A percentile compares a stretch with the other conserved stretches of the same genome.
Evolutionary conservation across 64 coral and sea anemone species (phyloP).

Genomic region (Hydrozoanthus tunicans): DNA sequence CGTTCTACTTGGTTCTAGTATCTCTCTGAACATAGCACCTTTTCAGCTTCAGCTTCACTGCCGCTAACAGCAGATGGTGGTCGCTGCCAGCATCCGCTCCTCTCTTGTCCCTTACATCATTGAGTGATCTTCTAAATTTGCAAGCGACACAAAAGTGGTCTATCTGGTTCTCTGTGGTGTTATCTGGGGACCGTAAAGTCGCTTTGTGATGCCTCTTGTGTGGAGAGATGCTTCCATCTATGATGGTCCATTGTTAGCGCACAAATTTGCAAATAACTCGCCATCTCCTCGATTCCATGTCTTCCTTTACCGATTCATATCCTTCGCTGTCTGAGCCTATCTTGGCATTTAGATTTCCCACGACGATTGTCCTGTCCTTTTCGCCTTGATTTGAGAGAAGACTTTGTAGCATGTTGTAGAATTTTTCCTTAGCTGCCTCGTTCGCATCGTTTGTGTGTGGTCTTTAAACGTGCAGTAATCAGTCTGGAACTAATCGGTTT

Average conservation of each 20-base stretch:
- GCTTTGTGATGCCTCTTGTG: no score
- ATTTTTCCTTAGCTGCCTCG: neutral
- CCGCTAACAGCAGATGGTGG: neutral
- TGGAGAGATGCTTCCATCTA: no score
- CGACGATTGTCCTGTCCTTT: neutral
- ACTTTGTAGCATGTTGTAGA: neutral
- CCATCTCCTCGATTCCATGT: neutral
- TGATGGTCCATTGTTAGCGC: no score
- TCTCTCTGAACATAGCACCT: neutral
- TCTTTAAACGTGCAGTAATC: no score
- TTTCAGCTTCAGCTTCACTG: neutral
- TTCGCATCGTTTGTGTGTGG: neutral
- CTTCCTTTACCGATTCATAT: neutral
- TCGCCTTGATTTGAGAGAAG: neutral
- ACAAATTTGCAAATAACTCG: no score
- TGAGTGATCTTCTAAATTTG: neutral
- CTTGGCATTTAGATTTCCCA: conserved; percentile 12
- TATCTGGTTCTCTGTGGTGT: neutral
- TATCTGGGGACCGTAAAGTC: neutral
- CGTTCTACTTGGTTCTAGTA: neutral
- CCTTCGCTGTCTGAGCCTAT: neutral
- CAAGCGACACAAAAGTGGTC: neutral
- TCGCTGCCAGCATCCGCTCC: neutral
- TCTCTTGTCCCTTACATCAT: neutral
- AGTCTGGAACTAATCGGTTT: no score